These are phyloP conservation scores for Drosophila formosana DNA, from an alignment of 2,888 invertebrate genomes.

Conservation along the genomic window DNA sequence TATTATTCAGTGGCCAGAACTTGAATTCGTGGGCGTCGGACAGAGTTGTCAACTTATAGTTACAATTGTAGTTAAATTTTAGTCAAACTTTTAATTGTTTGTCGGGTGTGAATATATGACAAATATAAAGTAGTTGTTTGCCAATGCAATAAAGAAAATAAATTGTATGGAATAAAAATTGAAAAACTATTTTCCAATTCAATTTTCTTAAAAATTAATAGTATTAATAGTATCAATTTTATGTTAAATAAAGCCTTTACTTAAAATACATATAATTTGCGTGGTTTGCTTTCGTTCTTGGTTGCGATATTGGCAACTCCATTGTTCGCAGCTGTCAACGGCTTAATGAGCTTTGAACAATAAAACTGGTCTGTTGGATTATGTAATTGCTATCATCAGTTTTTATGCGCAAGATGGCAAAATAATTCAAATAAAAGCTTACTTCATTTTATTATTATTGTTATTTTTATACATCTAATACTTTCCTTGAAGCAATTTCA, in stretches of 20 bases:
- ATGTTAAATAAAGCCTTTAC: no score
- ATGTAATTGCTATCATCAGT: not conserved
- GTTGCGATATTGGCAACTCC: not conserved
- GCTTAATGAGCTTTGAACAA: slow-evolving; percentile 15
- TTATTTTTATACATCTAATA: not conserved
- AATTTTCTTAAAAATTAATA: no score
- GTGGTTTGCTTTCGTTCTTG: no score
- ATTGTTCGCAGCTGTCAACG: slow-evolving; percentile 21
- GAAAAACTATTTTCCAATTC: no score
- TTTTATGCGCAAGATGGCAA: not conserved
- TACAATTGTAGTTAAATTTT: not conserved
- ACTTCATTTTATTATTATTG: not conserved
- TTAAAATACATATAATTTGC: no score
- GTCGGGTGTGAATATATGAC: not conserved
- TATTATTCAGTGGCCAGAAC: slow-evolving; percentile 33
- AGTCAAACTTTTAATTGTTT: slow-evolving; percentile 1
- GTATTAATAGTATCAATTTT: no score
- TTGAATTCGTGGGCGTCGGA: slow-evolving; percentile 5
- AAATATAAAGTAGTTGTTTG: not conserved
- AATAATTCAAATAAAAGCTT: slow-evolving; percentile 1
- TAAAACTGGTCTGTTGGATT: not conserved
- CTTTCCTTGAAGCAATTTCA: not conserved
- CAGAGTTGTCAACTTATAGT: not conserved
- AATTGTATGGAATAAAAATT: no score
- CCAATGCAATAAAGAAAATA: not conserved